Conservation (phyloP, 1,140 invertebrate genomes). For the Dolichoris vasculosae region DNA sequence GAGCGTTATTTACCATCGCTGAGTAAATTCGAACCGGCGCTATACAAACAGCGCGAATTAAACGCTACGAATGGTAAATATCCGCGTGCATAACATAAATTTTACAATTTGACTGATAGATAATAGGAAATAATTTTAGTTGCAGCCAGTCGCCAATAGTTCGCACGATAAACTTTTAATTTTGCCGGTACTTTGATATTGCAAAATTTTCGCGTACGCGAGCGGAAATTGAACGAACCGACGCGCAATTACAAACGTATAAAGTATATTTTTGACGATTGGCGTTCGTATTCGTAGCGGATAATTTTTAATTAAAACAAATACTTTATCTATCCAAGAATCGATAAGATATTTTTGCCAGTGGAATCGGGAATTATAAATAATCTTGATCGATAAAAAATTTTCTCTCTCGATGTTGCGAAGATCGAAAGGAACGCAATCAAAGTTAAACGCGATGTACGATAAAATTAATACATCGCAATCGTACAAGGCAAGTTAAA, state of each 20-base stretch:
- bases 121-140: not conserved
- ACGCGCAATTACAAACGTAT: not conserved
- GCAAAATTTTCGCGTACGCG: not conserved
- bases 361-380: not conserved
- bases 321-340: not conserved
- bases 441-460: not conserved
- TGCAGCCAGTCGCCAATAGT: not conserved
- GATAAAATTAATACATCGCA: no score
- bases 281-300: not conserved
- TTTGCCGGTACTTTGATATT: not conserved
- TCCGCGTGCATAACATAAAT: not conserved
- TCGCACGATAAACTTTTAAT: not conserved
- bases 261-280: not conserved
- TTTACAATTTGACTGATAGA: constrained; percentile 8
- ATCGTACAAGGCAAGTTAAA: no score
- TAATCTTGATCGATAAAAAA: not conserved
- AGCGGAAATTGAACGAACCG: not conserved
- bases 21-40: not conserved
- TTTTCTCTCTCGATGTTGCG: not conserved
- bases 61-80: not conserved
- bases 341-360: not conserved
- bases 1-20: not conserved
- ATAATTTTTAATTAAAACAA: not conserved
- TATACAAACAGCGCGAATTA: not conserved
- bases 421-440: not conserved